Evolutionary conservation across 2,888 invertebrate genomes (phyloP), one percentile per base, ranked within the genome.

Genomic region (Adelognathus sp.): DNA sequence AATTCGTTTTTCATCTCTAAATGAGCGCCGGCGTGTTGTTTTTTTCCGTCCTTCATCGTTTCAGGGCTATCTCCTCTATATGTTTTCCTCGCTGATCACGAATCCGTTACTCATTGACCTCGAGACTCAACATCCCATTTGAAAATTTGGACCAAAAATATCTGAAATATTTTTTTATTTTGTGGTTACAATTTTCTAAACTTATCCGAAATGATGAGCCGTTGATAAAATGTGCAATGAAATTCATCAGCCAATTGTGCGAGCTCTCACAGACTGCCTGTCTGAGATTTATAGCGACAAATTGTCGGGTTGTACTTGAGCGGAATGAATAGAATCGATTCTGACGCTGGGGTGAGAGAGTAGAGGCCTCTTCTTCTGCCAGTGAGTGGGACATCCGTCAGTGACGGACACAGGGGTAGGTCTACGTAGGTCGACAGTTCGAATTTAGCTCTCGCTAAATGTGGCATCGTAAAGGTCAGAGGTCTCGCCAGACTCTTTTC

Each of bases 391-490:
- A 73, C 56, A 66, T 73, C 44, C 56, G 58, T 73, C 31, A 33
- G 64, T 66, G 73, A 66, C 64, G 46, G 56, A 58, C 64, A 46
- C 73, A 58, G 56, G 46, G 44, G n/a, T n/a, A n/a, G n/a, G n/a
- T n/a, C n/a, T 66, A 46, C 58, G 46, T 33, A 44, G 52, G 27
- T 73, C 58, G 64, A 64, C 58, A 36, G 46, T 46, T 46, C 46
- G 46, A 18, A 24, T 46, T 46, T 46, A 46, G 44, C 58, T 73
- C 56, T 18, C 6, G 27, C 41, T 36, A 41, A 44, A 36, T 66
- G 36, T 61, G 52, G 41, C 27, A 64, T 73, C 64, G 46, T 4
- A 73, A 66, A 73, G 73, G 73, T 73, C 73, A 44, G 29, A 66
- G 24, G 56, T 64, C 31, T n/a, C 52, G 14, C 29, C 31, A 46